Base-by-base conservation (phyloP, 1,140 invertebrate species). In the Paraescarpia echinospica region DNA sequence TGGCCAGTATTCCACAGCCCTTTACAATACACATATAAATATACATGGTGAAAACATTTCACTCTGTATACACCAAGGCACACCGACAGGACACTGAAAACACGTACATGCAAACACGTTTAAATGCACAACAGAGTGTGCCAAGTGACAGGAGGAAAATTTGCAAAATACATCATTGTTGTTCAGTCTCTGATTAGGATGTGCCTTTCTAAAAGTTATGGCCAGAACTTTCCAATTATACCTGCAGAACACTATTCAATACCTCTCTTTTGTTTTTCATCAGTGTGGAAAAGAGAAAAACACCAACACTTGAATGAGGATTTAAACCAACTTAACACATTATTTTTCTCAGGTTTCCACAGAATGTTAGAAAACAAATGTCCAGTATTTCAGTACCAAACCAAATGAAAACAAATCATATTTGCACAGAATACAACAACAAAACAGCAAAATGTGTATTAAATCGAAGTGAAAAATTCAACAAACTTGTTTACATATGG, bases 381-480 rank as follows among this genome's bases (percentile, higher is more conserved):
- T 27, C 27, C 14, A 51, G 59, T 77, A 4, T 77, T 27, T 77
- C 59, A 77, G 59, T 18, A 77, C 22, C 59, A 77, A 77, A 77
- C 14, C 27, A 77, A 77, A 27, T 18, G 4, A 31, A 77, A 27
- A 77, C 59, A 77, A 77, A 77, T 77, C 59, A 77, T 77, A 77
- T 77, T 77, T 77, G 59, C 59, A 77, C 59, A 77, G 59, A 77
- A 77, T 22, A 27, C 59, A 77, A 77, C 59, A 77, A 18, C 22
- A 77, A 77, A 77, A 77, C 59, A 77, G 18, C 59, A 77, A 77
- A 77, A 77, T 77, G 59, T 77, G 59, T 77, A 77, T 27, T 77
- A 77, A 77, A 77, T 77, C 59, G 59, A 77, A 77, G 59, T 77
- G 59, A 77, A 77, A 77, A 77, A 77, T 77, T 77, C 59, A 77